Evolutionary conservation across 2,888 invertebrate genomes (phyloP), one percentile per base, ranked within the genome.

Genomic region (Megastigmus dorsalis): DNA sequence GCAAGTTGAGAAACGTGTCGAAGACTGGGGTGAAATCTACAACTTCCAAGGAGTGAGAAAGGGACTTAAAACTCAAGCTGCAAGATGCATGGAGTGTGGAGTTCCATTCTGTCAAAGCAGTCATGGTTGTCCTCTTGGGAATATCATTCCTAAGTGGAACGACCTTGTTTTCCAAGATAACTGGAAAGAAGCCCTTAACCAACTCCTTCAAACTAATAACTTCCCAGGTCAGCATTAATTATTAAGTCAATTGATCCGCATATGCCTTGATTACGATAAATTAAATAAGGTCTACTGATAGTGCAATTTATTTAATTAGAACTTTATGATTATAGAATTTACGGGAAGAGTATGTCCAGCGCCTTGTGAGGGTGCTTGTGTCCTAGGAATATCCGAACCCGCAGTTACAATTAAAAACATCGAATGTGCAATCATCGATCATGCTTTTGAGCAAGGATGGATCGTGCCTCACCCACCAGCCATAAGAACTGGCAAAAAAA

Each of bases 111-210:
- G 99, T 86, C 97, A 97, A 86, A 96, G 96, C 41, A 92, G 92
- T 76, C 96, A 98, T 87, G 99, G 99, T 57, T 99, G 99, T 86
- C 99, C 99, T 0, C 91, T 99, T 43, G 98, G 98, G 36, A 99
- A 99, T 89, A 97, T 99, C 81, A 97, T 99, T 80, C 99, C 99
- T 66, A 98, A 98, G 89, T 99, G 98, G 98, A 99, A 99, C 89
- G 97, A 98, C 85, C 92, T 99, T 20, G 92, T 99, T n/a, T 99
- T 95, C 90, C 92, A 95, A 84, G 94, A 93, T 59, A 95, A 97
- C 85, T 99, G 99, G 99, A 92, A 93, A 78, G 96, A 97, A 88
- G 99, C 99, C 18, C 90, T 99, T 5, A 92, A 94, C 74, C 97
- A 98, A 81, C 90, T 99, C 67, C 89, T 97, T 80, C 99, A 99